Evolutionary conservation across 1,140 invertebrate genomes (phyloP).

Genomic region (Penaeus indicus): DNA sequence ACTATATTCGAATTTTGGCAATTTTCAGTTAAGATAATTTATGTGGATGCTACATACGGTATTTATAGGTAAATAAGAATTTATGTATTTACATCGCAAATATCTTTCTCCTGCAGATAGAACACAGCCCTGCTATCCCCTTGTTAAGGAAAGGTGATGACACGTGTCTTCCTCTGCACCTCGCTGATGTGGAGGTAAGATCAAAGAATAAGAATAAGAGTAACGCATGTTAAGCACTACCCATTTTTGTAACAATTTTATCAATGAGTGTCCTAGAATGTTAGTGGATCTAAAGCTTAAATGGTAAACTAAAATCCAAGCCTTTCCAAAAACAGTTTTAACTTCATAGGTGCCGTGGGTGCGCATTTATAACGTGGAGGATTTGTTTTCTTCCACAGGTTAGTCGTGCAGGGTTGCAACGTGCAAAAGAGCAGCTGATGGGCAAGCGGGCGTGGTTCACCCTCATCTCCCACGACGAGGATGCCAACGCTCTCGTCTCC

Average conservation of each 20-base stretch:
- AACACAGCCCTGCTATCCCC: conserved; percentile 51
- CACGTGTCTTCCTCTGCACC: conserved; percentile 26
- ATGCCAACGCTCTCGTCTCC: neutral
- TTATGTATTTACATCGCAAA: too few species aligned
- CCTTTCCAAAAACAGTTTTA: too few species aligned
- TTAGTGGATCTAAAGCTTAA: too few species aligned
- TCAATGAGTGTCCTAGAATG: too few species aligned
- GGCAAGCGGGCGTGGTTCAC: conserved; percentile 43
- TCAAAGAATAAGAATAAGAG: too few species aligned
- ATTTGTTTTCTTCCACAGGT: neutral
- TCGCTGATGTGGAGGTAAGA: conserved; percentile 58
- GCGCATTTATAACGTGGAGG: too few species aligned
- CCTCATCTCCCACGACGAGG: conserved; percentile 36
- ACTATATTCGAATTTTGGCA: too few species aligned
- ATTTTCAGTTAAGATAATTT: too few species aligned
- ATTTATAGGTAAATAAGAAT: neutral
- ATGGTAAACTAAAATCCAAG: too few species aligned
- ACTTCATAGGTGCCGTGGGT: too few species aligned
- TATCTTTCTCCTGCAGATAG: conserved; percentile 31
- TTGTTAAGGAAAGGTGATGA: neutral
- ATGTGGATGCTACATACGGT: neutral
- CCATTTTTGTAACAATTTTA: neutral
- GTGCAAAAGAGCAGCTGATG: neutral
- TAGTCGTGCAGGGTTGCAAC: conserved; percentile 5
- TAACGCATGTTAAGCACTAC: neutral